Percentiles rank a stretch among this genome's conserved stretches.
phyloP scores from a whole-genome alignment of 2,113 vertebrate species.

The Mus spicilegus region DNA sequence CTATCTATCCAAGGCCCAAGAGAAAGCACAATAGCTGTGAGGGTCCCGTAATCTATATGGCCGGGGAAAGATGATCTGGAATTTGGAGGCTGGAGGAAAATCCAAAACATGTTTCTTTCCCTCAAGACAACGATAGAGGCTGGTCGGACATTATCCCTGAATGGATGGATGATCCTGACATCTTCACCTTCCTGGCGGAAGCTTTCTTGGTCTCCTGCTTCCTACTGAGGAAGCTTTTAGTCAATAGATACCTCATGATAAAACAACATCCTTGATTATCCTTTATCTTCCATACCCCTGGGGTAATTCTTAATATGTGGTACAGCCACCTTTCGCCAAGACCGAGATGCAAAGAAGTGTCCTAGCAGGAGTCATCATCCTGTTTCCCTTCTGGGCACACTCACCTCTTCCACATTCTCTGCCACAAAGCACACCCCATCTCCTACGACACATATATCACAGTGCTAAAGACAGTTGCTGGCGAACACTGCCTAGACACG shows the following conservation, averaged over 20 bases:
- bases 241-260: neutral
- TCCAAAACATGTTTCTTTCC: neutral
- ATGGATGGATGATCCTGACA: neutral
- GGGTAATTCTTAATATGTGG: neutral
- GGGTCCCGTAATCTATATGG: too few relatives aligned
- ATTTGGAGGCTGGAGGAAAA: neutral
- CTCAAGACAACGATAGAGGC: neutral
- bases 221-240: neutral
- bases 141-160: neutral
- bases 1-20: neutral
- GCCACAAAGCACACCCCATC: neutral
- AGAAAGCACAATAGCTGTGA: neutral
- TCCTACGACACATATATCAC: neutral
- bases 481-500: neutral
- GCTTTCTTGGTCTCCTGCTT: neutral
- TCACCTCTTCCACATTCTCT: neutral
- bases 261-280: neutral
- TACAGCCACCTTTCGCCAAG: neutral
- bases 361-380: neutral
- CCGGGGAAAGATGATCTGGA: neutral
- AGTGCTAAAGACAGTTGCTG: neutral
- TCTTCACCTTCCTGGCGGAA: neutral
- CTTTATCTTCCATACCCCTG: neutral
- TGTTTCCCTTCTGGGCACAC: neutral
- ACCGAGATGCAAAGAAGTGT: neutral